phyloP scores from a whole-genome alignment of 2,888 invertebrate species.

The Dendrolimus pini region DNA sequence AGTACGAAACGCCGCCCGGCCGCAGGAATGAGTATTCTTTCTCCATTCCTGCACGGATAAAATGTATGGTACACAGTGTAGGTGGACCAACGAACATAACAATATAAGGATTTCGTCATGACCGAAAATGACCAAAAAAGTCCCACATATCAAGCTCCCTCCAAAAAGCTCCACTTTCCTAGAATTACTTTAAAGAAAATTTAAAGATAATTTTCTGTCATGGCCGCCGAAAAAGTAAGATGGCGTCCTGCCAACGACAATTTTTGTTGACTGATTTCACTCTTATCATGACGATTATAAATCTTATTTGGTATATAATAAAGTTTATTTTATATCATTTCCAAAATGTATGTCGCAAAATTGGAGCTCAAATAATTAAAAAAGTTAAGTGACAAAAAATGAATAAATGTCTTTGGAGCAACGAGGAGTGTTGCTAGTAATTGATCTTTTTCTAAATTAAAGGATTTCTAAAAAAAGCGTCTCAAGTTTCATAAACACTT shows the following conservation, averaged over 20 bases:
- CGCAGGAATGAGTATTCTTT: too few species aligned
- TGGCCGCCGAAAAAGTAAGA: conserved; percentile 2
- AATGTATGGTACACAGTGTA: too few species aligned
- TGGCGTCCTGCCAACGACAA: neutral
- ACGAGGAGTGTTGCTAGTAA: neutral
- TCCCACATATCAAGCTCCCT: neutral
- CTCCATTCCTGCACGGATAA: too few species aligned
- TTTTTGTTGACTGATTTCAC: neutral
- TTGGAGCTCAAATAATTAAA: neutral
- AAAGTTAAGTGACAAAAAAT: neutral
- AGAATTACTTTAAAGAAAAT: neutral
- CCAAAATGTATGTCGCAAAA: neutral
- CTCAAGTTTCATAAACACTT: too few species aligned
- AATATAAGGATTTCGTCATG: too few species aligned
- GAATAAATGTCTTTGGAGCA: neutral
- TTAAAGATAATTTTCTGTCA: neutral
- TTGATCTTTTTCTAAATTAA: neutral
- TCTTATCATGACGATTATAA: neutral
- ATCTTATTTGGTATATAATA: too few species aligned
- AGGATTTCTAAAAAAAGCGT: neutral
- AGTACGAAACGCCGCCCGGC: too few species aligned
- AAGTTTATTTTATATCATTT: too few species aligned
- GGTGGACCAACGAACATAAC: too few species aligned
- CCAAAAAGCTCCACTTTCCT: conserved; percentile 3
- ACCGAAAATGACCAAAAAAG: too few species aligned